These are phyloP conservation scores for Lasiurus cinereus DNA, from an alignment of 2,113 vertebrate genomes.

Conservation along the genomic window DNA sequence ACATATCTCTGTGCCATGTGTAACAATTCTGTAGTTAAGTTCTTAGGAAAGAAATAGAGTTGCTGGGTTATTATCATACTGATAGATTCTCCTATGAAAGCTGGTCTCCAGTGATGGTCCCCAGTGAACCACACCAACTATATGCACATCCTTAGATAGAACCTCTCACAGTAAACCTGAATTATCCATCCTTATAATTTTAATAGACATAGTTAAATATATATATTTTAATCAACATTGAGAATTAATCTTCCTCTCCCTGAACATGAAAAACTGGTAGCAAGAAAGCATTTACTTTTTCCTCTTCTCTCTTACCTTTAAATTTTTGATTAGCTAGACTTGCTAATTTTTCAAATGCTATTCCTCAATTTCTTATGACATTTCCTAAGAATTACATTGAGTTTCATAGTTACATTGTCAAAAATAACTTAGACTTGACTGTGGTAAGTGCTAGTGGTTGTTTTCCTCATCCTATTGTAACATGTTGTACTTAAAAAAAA, in stretches of 20 bases:
- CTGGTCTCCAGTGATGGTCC: neutral
- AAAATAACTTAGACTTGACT: slow-evolving; percentile 45
- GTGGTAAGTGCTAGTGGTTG: neutral
- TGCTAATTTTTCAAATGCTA: neutral
- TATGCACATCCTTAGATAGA: neutral
- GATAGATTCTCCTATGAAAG: neutral
- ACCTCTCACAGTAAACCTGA: neutral
- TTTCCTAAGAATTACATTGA: neutral
- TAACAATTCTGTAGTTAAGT: neutral
- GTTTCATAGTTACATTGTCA: neutral
- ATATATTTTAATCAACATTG: neutral
- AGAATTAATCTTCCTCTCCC: neutral
- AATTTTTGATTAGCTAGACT: slow-evolving; percentile 1
- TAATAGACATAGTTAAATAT: neutral
- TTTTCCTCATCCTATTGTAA: neutral
- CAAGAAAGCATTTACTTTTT: neutral
- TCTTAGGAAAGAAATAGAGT: neutral
- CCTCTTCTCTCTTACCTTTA: neutral
- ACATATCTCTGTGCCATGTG: neutral
- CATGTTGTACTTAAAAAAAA: neutral
- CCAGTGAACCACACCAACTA: neutral
- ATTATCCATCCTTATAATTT: neutral
- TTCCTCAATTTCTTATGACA: neutral
- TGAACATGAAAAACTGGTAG: neutral
- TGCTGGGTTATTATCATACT: neutral